A percentile compares a stretch with the other conserved stretches of the same genome.
Evolutionary conservation across 2,797 vertebrate genomes (phyloP).

Genomic region (Myotis daubentonii): DNA sequence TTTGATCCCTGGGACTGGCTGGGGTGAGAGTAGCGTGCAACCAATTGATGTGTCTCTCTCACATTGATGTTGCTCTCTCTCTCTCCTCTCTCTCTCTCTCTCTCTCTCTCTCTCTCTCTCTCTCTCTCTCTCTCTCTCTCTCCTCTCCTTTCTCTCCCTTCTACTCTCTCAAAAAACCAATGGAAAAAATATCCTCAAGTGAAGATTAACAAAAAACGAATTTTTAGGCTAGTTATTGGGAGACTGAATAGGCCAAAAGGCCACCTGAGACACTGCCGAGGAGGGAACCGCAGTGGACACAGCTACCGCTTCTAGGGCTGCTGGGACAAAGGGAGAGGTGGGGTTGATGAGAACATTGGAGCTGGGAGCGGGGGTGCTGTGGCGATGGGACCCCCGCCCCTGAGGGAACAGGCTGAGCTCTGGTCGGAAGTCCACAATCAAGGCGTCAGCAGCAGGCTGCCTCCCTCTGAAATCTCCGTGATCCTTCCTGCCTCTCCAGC

Average conservation of each 20-base stretch:
- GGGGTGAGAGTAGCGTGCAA: too few relatives aligned
- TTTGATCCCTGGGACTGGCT: too few relatives aligned
- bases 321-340: too few relatives aligned
- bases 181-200: not conserved
- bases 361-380: not conserved
- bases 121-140: not conserved
- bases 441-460: not conserved
- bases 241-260: not conserved
- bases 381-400: not conserved
- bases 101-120: too few relatives aligned
- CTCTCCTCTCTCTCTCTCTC: too few relatives aligned
- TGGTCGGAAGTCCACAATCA: not conserved
- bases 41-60: too few relatives aligned
- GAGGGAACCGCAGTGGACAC: fast-evolving
- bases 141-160: not conserved
- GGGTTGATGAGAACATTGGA: not conserved
- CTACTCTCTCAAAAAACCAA: not conserved
- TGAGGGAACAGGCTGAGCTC: not conserved
- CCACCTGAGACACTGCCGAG: not conserved
- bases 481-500: not conserved
- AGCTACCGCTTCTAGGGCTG: not conserved
- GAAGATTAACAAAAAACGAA: not conserved
- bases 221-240: not conserved
- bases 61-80: too few relatives aligned
- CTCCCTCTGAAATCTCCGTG: fast-evolving